Percentiles rank a stretch among this genome's conserved stretches.
phyloP scores from a whole-genome alignment of 2,797 vertebrate genomes.

The Anniella stebbinsi region DNA sequence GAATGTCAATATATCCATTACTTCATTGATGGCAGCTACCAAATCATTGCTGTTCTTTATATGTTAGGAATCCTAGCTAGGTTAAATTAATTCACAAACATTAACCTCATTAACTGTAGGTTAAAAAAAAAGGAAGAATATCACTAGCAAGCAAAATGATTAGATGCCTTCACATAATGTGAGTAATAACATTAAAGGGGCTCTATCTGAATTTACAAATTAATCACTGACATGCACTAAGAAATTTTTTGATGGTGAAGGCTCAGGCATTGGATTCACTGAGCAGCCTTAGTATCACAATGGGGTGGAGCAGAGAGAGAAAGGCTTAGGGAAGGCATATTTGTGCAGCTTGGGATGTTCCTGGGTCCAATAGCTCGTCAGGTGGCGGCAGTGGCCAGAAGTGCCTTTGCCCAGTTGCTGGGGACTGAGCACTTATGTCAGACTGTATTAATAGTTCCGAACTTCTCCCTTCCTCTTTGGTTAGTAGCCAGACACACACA shows the following conservation, averaged over 20 bases:
- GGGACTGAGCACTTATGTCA: too few species aligned
- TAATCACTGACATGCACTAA: not conserved
- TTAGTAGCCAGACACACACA: too few species aligned
- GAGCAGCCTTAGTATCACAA: not conserved
- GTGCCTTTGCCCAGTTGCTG: too few species aligned
- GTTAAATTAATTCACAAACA: conserved; percentile 49
- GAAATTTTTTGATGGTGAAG: not conserved
- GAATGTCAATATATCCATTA: not conserved
- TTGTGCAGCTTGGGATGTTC: too few species aligned
- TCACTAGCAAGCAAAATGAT: not conserved
- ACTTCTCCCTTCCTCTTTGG: too few species aligned
- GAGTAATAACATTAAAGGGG: not conserved
- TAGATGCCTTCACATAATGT: not conserved
- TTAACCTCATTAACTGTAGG: conserved; percentile 18
- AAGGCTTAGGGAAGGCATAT: not conserved
- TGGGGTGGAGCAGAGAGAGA: not conserved
- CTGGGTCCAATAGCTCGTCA: too few species aligned
- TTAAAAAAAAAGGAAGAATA: conserved; percentile 40
- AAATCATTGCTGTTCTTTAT: conserved; percentile 4
- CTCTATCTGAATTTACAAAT: not conserved
- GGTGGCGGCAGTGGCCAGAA: too few species aligned
- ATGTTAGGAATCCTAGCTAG: not conserved
- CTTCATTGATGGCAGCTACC: conserved; percentile 18
- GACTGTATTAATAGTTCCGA: too few species aligned
- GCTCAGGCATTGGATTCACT: not conserved